Base-by-base conservation (phyloP, 2,797 vertebrate genomes). In the Semotilus atromaculatus region DNA sequence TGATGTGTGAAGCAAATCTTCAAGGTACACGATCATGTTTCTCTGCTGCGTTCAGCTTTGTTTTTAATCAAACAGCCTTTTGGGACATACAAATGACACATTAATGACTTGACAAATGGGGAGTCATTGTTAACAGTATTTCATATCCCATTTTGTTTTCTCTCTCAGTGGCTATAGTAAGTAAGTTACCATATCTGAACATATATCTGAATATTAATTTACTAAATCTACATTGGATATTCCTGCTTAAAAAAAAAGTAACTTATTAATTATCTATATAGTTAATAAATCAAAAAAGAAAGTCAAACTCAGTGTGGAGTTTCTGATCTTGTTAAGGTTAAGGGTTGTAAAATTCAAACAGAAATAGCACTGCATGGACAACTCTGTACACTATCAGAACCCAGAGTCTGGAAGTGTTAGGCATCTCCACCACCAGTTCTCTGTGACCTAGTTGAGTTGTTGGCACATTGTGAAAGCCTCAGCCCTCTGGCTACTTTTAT, bases 381-480 rank as follows among this genome's bases (percentile, higher is more conserved):
- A 72, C 38, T 86, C 83, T 83, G 84, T 64, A 84, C 82, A 86
- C 64, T 72, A 88, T 89, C 85, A 84, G 77, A 88, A 86, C 62
- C 31, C 75, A 68, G 73, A 80, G 71, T 80, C 80, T 73, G 36
- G 75, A 80, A 82, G 86, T 87, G 86, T 74, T 82, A 60, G 76
- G 58, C 81, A 66, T 89, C 84, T 76, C 91, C 85, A 85, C 88
- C 90, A 91, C 90, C 78, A 66, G 91, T 89, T 91, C 90, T 88
- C 89, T 89, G 60, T 94, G 92, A 93, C 94, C 92, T 93, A 94
- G 90, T 94, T 95, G 89, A 88, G 86, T 90, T 92, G 92, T 93
- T 92, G 91, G 86, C 86, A 75, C 83, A 80, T 87, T 91, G 86
- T 90, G 83, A 85, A 88, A 86, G 88, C 88, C 88, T 88, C 88